Conservation (phyloP, 2,797 vertebrate species). For the Acanthurus leucopareius region DNA sequence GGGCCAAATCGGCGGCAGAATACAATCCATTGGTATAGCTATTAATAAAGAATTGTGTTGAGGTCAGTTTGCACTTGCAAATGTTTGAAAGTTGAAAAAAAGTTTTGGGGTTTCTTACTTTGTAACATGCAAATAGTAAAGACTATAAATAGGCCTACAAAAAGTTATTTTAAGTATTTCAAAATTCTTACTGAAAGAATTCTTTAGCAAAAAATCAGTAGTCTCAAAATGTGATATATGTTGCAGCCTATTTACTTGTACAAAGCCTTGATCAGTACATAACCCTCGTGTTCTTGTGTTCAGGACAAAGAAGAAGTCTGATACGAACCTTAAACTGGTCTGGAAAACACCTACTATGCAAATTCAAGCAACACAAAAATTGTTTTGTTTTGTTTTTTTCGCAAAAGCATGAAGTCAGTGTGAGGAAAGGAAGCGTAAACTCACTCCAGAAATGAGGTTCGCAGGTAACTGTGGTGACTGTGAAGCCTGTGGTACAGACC, state of each 20-base stretch:
- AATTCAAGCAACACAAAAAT: too few species aligned
- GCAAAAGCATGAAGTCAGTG: too few species aligned
- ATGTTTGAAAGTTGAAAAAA: not conserved
- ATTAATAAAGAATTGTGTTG: too few species aligned
- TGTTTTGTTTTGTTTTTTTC: too few species aligned
- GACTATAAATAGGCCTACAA: not conserved
- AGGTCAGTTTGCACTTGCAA: not conserved
- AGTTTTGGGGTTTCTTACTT: not conserved
- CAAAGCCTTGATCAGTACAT: not conserved
- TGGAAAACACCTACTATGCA: too few species aligned
- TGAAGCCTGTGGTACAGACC: too few species aligned
- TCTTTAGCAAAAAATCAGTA: not conserved
- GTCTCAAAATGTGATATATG: not conserved
- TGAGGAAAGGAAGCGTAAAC: too few species aligned
- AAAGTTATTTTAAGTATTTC: not conserved
- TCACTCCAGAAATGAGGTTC: too few species aligned
- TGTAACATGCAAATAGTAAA: not conserved
- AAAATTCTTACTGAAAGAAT: not conserved
- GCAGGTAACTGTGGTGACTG: too few species aligned
- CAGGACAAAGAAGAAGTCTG: not conserved
- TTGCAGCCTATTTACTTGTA: not conserved
- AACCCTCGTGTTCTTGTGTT: too few species aligned
- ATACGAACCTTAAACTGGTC: not conserved
- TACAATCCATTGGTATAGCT: too few species aligned
- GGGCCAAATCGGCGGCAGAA: too few species aligned